Percentiles rank a stretch among this genome's conserved stretches.
Evolutionary conservation across 2,113 vertebrate species (phyloP).

Genomic region (Colaptes auratus): DNA sequence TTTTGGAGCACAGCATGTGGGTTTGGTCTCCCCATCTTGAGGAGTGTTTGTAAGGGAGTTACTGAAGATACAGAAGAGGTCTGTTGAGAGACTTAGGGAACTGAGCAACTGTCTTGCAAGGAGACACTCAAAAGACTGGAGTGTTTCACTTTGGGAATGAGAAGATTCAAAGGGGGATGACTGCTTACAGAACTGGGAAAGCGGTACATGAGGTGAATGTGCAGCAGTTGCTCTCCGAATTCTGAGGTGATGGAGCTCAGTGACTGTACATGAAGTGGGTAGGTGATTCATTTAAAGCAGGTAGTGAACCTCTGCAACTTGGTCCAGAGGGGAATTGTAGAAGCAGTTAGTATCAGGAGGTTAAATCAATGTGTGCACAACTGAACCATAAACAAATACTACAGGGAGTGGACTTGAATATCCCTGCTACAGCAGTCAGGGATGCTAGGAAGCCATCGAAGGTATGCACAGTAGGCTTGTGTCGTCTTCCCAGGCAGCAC

Average conservation of each 20-base stretch:
- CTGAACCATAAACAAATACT: background rate
- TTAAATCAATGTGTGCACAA: background rate
- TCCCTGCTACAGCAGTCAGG: background rate
- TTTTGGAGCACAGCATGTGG: background rate
- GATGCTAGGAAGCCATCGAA: background rate
- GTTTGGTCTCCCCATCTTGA: background rate
- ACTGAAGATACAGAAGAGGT: background rate
- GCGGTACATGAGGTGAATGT: background rate
- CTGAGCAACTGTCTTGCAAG: background rate
- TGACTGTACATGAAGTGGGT: background rate
- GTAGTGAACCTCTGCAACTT: background rate
- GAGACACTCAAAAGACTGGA: background rate
- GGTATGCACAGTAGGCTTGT: accelerated
- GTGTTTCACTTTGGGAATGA: background rate
- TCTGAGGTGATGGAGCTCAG: background rate
- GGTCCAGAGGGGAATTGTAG: background rate
- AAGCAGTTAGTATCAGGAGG: background rate
- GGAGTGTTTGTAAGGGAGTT: background rate
- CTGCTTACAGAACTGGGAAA: background rate
- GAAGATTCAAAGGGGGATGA: background rate
- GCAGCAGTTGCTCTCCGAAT: background rate
- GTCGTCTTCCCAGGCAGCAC: accelerated
- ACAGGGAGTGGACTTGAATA: background rate
- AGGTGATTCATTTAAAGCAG: background rate
- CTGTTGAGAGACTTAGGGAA: background rate